Conservation (phyloP, 2,113 vertebrate genomes). For the Lagopus muta region DNA sequence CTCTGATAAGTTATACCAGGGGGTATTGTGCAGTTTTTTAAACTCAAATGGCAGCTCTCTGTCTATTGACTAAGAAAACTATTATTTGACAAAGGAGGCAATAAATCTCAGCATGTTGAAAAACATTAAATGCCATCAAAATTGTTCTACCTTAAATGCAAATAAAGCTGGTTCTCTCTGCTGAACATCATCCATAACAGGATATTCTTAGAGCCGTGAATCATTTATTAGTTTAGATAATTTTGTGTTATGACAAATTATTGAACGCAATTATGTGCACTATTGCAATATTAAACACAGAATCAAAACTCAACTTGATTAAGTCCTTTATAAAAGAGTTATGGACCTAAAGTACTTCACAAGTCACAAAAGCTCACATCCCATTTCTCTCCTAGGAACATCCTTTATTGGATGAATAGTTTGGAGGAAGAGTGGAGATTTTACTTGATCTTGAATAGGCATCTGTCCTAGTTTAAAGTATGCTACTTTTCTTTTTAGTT, state of each 20-base stretch:
- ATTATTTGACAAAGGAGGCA: slow-evolving; percentile 5
- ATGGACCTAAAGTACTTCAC: background rate
- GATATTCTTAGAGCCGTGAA: slow-evolving; percentile 26
- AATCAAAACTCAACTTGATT: background rate
- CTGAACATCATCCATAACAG: background rate
- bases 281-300: background rate
- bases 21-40: background rate
- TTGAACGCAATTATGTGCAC: background rate
- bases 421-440: background rate
- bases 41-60: background rate
- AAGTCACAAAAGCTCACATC: background rate
- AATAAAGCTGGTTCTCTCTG: slow-evolving; percentile 8
- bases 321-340: background rate
- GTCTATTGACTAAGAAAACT: background rate
- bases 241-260: slow-evolving; percentile 36
- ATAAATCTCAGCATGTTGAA: background rate
- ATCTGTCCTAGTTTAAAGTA: background rate
- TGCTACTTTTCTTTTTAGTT: background rate
- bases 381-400: background rate
- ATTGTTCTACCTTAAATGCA: slow-evolving; percentile 1
- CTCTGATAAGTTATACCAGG: background rate
- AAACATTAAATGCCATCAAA: slow-evolving; percentile 10
- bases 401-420: background rate
- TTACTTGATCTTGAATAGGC: background rate
- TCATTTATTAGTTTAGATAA: slow-evolving; percentile 39